Evolutionary conservation across 2,113 vertebrate species (phyloP).

Genomic region (Buteo buteo): DNA sequence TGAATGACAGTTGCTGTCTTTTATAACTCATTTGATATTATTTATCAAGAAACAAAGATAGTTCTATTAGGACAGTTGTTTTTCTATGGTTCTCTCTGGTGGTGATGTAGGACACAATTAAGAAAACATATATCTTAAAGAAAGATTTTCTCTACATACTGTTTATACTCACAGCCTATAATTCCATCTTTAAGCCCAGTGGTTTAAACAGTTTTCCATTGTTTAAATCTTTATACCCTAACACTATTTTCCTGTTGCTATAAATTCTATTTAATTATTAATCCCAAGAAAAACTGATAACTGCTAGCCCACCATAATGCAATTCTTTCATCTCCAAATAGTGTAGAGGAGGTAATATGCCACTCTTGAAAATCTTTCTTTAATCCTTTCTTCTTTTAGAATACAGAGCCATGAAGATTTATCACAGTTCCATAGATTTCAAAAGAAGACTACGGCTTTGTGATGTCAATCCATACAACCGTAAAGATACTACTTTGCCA

Average conservation of each 20-base stretch:
- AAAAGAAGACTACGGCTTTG: conserved; percentile 29
- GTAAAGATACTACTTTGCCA: conserved; percentile 30
- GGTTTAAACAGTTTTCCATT: not conserved
- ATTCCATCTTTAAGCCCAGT: not conserved
- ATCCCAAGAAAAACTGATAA: not conserved
- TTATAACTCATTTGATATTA: not conserved
- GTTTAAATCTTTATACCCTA: not conserved
- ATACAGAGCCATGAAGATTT: conserved; percentile 54
- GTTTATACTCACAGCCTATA: not conserved
- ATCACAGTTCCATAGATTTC: conserved; percentile 57
- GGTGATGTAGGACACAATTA: not conserved
- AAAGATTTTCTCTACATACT: not conserved
- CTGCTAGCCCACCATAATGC: not conserved
- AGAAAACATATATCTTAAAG: not conserved
- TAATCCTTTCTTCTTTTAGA: conserved; percentile 60
- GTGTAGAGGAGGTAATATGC: not conserved
- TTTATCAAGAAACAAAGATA: not conserved
- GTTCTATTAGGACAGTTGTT: not conserved
- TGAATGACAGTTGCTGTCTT: not conserved
- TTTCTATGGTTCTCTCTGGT: not conserved
- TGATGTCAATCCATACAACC: conserved; percentile 32
- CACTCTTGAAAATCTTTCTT: conserved; percentile 38
- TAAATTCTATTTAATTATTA: conserved; percentile 30
- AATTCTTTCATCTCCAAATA: conserved; percentile 45
- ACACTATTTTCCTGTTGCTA: not conserved